Evolutionary conservation across 2,888 invertebrate species (phyloP), one percentile per base, ranked within the genome.

Genomic region (Lysandra bellargus): DNA sequence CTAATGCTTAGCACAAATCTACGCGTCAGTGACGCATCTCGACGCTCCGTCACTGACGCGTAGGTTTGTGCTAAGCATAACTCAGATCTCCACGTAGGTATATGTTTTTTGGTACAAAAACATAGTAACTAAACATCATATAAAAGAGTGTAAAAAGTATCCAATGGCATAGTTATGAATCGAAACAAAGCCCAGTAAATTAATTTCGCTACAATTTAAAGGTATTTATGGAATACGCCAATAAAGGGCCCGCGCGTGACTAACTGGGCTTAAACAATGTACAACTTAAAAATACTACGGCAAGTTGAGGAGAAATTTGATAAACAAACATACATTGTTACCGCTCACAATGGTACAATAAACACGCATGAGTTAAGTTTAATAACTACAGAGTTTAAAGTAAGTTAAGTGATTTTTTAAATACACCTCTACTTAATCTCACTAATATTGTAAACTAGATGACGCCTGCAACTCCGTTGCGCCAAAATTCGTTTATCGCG

Each of bases 221-320:
- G 64, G 81, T 84, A 84, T 86, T 85, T 85, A 84, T 82, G 83
- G 84, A 86, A 85, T 83, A 85, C 80, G 83, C 81, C 84, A 85
- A 84, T 85, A 85, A 86, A 85, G 81, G 78, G 78, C 80, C 80
- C 60, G 85, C 82, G 85, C 88, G 88, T 88, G 88, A 87, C 87
- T 86, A 86, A 86, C 84, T 80, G 81, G 60, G 49, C 69, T 78
- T 73, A 81, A 80, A 82, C 80, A 80, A 81, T 80, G 80, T 61
- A 79, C 82, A 83, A 84, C 83, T 84, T 83, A 84, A 85, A 85
- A 85, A 85, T 85, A 85, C 83, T 79, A 82, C 37, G 77, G 81
- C 82, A 74, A 81, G 80, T 79, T 78, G 80, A 80, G 81, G 81
- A 76, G 81, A 80, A 81, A 82, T 82, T 83, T 80, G 79, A 85